Base-by-base conservation (phyloP, 2,113 vertebrate genomes). In the Anoplopoma fimbria region DNA sequence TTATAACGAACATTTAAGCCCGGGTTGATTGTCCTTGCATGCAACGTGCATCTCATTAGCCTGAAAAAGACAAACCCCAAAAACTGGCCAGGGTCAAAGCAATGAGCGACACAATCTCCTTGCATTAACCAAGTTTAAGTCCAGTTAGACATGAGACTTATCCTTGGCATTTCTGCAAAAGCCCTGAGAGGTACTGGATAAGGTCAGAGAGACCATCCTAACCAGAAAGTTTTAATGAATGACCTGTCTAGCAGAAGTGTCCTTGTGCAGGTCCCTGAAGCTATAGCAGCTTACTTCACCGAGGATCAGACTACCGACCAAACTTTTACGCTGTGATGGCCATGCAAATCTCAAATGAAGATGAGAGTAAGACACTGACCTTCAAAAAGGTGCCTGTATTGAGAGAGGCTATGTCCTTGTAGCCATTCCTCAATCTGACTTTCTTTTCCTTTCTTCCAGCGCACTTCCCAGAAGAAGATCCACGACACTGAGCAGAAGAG, bases 301-400 rank as follows among this genome's bases (percentile, higher is more conserved):
- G 2, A 40, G 12, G n/a, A 61, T 12, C 53, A 23, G 9, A 29
- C 10, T n/a, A 71, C 33, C 25, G 63, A 69, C 33, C 38, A 38
- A 42, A 47, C 15, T 6, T 33, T 8, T 17, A 1, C 15, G 1
- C 10, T 55, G 9, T 19, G 33, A 25, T 12, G 23, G 15, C 51
- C 3, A 27, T 12, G 49, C 33, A 14, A 29, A 77, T 33, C 7
- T 34, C 7, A 79, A 19, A 70, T 21, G n/a, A 47, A 75, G 40
- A 34, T 38, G 64, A 69, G 8, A 19, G 6, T 49, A 71, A 64
- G 4, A 49, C 60, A 91, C 93, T 92, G 38, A 99, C 98, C 98
- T 97, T 99, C 95, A 96, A 94, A 96, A 69, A 96, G 94, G 89
- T 94, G 93, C 71, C 94, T 96, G 96, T 97, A 96, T 79, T 97